Conservation (phyloP, 2,113 vertebrate genomes). For the Tupaia tana region DNA sequence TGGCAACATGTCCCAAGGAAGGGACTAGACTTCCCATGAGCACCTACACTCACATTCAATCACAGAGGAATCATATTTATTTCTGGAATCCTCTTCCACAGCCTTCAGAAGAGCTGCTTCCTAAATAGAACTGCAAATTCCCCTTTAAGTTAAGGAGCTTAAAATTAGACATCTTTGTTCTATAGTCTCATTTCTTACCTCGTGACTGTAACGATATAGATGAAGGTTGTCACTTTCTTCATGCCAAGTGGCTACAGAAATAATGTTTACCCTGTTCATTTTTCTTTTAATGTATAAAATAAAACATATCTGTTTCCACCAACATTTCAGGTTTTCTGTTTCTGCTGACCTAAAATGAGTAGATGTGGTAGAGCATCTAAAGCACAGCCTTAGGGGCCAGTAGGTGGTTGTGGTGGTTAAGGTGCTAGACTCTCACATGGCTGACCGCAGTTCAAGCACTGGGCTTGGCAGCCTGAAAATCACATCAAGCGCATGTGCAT, state of each 20-base stretch:
- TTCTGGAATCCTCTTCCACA: constrained; percentile 6
- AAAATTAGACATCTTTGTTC: constrained; percentile 31
- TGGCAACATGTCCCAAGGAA: not conserved
- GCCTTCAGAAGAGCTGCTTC: constrained; percentile 13
- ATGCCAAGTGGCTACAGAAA: constrained; percentile 15
- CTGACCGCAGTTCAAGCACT: too few species aligned
- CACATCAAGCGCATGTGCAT: too few species aligned
- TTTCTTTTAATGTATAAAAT: constrained; percentile 51
- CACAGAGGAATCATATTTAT: not conserved
- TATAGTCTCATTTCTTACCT: constrained; percentile 5
- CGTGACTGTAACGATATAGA: not conserved
- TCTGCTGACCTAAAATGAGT: constrained; percentile 46
- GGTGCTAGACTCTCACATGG: too few species aligned
- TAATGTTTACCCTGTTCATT: constrained; percentile 42
- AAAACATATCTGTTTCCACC: constrained; percentile 48
- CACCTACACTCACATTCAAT: not conserved
- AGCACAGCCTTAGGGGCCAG: not conserved
- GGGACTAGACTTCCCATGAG: not conserved
- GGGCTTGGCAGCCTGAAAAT: too few species aligned
- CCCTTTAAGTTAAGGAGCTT: constrained; percentile 17
- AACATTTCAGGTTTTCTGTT: constrained; percentile 58
- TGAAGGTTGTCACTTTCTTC: not conserved
- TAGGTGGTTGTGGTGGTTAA: not conserved
- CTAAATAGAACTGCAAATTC: constrained; percentile 19
- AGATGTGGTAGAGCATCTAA: constrained; percentile 43